phyloP scores from a whole-genome alignment of 2,888 invertebrate species.

The Folsomia manolachei region DNA sequence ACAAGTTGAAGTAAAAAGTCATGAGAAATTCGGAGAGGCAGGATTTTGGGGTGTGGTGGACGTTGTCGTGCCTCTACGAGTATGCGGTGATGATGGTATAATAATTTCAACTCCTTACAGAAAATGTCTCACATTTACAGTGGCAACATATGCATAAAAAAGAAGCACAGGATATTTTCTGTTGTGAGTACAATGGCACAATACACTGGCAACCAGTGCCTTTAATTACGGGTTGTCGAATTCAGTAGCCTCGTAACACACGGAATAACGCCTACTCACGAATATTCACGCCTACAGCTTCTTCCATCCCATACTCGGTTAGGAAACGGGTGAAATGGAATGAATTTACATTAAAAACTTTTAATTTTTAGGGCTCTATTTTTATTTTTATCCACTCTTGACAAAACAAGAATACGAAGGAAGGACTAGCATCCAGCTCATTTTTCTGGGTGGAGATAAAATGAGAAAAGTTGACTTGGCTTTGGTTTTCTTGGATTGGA shows the following conservation, averaged over 20 bases:
- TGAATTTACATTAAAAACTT: background rate
- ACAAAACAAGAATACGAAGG: no score
- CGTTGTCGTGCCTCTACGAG: no score
- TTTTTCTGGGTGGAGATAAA: background rate
- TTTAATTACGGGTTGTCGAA: constrained; percentile 51
- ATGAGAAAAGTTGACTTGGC: no score
- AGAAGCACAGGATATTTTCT: background rate
- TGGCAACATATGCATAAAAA: background rate
- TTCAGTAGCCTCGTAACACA: constrained; percentile 50
- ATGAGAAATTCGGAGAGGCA: constrained; percentile 18
- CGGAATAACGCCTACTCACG: constrained; percentile 50
- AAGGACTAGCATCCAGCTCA: no score
- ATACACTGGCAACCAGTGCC: background rate
- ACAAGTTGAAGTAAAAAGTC: background rate
- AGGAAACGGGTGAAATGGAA: no score
- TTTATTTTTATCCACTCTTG: background rate
- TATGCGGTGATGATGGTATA: no score
- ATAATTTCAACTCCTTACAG: background rate
- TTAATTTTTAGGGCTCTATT: background rate
- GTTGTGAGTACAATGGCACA: background rate
- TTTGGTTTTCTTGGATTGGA: no score
- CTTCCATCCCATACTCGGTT: constrained; percentile 44
- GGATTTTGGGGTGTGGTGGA: constrained; percentile 11
- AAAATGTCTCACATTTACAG: background rate
- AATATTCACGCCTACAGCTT: constrained; percentile 51